These are phyloP conservation scores for Crematogaster levior DNA, from an alignment of 2,888 invertebrate species.

Conservation along the genomic window DNA sequence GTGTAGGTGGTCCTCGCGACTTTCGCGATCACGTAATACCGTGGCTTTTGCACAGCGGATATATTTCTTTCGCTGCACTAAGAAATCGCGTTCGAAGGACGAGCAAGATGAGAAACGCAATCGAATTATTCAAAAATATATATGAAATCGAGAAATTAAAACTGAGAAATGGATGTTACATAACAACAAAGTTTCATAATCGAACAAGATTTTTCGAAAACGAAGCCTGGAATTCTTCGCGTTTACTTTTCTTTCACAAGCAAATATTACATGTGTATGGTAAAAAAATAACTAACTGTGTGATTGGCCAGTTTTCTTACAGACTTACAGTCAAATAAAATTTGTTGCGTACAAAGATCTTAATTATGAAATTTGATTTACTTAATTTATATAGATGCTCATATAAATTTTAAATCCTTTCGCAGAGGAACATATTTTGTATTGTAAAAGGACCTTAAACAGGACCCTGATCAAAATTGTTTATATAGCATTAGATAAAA, in stretches of 20 bases:
- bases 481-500: too few relatives aligned
- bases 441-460: too few relatives aligned
- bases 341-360: too few relatives aligned
- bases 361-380: too few relatives aligned
- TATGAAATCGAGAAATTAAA: not conserved
- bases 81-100: not conserved
- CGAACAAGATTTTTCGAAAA: not conserved
- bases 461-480: too few relatives aligned
- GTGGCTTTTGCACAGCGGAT: not conserved
- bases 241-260: not conserved
- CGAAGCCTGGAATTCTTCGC: not conserved
- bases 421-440: too few relatives aligned
- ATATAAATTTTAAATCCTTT: too few relatives aligned
- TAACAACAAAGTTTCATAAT: not conserved
- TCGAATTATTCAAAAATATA: not conserved
- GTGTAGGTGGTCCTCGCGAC: slow-evolving; percentile 39
- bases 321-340: too few relatives aligned
- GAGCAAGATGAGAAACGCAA: not conserved
- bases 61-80: not conserved
- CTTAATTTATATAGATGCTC: not conserved
- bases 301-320: too few relatives aligned
- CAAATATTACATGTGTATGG: too few relatives aligned
- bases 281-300: too few relatives aligned
- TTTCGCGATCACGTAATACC: slow-evolving; percentile 8
- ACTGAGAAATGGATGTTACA: not conserved